Evolutionary conservation across 2,113 vertebrate genomes (phyloP).

Genomic region (Ceuthmochares aereus): DNA sequence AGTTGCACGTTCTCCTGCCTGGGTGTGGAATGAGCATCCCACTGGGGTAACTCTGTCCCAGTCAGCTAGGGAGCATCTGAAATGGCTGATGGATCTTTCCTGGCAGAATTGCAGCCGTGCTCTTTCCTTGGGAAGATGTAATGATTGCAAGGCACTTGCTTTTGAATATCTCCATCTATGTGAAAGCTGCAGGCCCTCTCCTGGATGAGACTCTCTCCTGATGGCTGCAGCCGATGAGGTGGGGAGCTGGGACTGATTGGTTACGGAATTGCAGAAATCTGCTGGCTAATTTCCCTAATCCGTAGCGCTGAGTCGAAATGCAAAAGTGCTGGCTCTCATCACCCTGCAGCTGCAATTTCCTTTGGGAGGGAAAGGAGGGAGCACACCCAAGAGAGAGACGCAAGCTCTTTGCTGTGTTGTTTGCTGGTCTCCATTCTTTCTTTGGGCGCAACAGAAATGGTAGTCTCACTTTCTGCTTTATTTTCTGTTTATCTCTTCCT

Average conservation of each 20-base stretch:
- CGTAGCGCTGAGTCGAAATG: not conserved
- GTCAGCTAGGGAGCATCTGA: not conserved
- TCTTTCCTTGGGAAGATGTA: not conserved
- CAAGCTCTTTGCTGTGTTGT: not conserved
- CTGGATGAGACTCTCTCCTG: not conserved
- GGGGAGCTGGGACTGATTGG: not conserved
- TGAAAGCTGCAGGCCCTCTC: not conserved
- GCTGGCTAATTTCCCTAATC: slow-evolving; percentile 2
- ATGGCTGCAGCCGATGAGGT: not conserved
- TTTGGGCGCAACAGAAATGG: not conserved
- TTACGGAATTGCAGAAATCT: not conserved
- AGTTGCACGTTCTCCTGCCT: not conserved
- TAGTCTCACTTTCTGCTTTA: not conserved
- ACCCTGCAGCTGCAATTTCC: not conserved
- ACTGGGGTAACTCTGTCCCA: not conserved
- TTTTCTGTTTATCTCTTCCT: not conserved
- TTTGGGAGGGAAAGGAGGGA: not conserved
- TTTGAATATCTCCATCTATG: not conserved
- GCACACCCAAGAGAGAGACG: rapidly evolving
- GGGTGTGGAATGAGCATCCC: not conserved
- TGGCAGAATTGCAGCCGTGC: not conserved
- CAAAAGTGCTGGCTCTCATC: not conserved
- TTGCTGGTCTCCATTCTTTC: not conserved
- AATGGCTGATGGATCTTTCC: not conserved
- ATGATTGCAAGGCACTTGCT: not conserved